Percentiles rank a stretch among this genome's conserved stretches.
These are phyloP conservation scores for Gymnocephalus cernua DNA, from an alignment of 2,113 vertebrate genomes.

Conservation along the genomic window DNA sequence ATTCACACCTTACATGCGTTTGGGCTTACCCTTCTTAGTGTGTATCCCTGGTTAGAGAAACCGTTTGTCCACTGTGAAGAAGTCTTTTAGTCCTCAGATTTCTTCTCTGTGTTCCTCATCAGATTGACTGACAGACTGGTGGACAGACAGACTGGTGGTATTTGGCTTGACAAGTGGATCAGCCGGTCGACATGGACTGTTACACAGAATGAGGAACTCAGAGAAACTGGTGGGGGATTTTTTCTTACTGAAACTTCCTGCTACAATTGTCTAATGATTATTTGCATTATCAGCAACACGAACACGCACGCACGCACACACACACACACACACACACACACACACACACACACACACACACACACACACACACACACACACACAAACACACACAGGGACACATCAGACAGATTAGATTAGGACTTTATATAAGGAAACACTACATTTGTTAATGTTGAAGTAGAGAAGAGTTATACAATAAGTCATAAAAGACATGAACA, in stretches of 20 bases:
- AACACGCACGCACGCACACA: background rate
- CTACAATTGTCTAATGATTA: slow-evolving; percentile 76
- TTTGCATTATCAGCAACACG: slow-evolving; percentile 71
- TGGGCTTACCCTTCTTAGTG: slow-evolving; percentile 54
- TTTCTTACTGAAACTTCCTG: slow-evolving; percentile 75
- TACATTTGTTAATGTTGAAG: background rate
- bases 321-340: background rate
- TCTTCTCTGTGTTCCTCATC: slow-evolving; percentile 6
- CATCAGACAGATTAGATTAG: background rate
- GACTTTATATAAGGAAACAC: background rate
- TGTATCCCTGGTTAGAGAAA: slow-evolving; percentile 20
- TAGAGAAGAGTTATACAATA: background rate
- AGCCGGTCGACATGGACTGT: slow-evolving; percentile 18
- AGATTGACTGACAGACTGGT: background rate
- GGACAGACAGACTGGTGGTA: background rate
- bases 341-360: background rate
- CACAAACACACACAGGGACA: background rate
- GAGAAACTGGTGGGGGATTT: slow-evolving; percentile 45
- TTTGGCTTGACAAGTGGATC: slow-evolving; percentile 12
- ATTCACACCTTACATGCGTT: slow-evolving; percentile 6
- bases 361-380: background rate
- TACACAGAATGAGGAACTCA: slow-evolving; percentile 74
- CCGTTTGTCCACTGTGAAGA: slow-evolving; percentile 30
- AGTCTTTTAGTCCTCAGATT: slow-evolving; percentile 12
- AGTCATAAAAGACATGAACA: background rate